Conservation (phyloP, 1,140 invertebrate species). For the Drosophila sucinea region DNA sequence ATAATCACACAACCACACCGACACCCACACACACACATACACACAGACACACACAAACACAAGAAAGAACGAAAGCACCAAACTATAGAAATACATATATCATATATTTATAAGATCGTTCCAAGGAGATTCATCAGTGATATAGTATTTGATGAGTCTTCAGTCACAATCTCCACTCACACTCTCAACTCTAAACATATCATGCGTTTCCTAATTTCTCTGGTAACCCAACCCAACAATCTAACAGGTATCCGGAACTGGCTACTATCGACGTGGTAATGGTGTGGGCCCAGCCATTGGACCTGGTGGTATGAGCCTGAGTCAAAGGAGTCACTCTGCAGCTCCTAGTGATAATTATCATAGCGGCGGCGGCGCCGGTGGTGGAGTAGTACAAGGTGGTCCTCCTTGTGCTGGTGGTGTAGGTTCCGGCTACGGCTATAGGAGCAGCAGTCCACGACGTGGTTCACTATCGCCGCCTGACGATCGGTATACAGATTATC, state of each 20-base stretch:
- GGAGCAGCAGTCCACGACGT: constrained; percentile 80
- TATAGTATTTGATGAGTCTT: constrained; percentile 2
- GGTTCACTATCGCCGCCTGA: constrained; percentile 82
- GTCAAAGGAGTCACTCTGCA: constrained; percentile 83
- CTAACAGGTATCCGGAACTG: constrained; percentile 63
- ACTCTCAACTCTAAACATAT: constrained; percentile 39
- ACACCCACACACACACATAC: constrained; percentile 12
- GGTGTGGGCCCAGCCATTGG: constrained; percentile 80
- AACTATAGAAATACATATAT: constrained; percentile 35
- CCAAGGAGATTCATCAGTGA: constrained; percentile 17
- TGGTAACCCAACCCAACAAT: constrained; percentile 1
- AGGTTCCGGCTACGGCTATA: constrained; percentile 72
- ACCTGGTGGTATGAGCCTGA: constrained; percentile 84
- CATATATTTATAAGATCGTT: constrained; percentile 41
- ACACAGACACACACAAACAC: constrained; percentile 11
- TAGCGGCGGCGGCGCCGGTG: constrained; percentile 26
- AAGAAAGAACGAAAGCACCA: constrained; percentile 28
- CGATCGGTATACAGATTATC: constrained; percentile 83
- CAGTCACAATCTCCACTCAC: constrained; percentile 25
- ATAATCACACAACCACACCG: constrained; percentile 12
- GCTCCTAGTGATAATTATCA: constrained; percentile 83
- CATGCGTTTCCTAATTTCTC: not conserved
- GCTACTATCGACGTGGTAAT: constrained; percentile 83
- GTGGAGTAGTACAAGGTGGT: constrained; percentile 17
- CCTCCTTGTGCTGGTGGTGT: constrained; percentile 13